Conservation (phyloP, 2,113 vertebrate genomes). For the Platysternon megacephalum region DNA sequence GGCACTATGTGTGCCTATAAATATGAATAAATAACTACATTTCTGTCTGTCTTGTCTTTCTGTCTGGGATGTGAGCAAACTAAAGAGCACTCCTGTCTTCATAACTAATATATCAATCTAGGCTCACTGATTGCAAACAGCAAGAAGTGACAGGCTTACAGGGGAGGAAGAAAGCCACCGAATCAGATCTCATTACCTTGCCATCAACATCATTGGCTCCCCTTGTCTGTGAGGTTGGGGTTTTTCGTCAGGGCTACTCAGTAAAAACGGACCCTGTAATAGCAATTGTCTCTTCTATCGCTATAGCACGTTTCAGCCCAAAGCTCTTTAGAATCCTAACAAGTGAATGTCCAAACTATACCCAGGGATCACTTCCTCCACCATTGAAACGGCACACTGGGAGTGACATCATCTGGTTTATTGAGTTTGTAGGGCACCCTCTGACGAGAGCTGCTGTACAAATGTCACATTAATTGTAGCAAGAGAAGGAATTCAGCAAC, state of each 20-base stretch:
- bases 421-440: neutral
- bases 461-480: neutral
- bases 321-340: neutral
- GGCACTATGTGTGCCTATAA: rapidly evolving
- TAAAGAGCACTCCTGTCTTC: neutral
- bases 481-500: neutral
- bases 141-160: neutral
- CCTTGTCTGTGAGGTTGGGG: neutral
- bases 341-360: neutral
- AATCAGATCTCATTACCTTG: constrained; percentile 4
- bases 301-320: neutral
- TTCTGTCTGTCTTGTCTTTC: neutral
- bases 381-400: neutral
- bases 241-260: neutral
- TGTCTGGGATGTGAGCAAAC: neutral
- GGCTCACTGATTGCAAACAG: constrained; percentile 1
- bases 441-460: neutral
- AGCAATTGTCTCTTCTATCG: neutral
- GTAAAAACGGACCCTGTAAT: neutral
- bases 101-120: neutral
- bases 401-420: neutral
- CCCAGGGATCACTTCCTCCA: neutral
- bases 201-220: neutral
- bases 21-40: neutral
- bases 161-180: constrained; percentile 23